These are phyloP conservation scores for Ischnus inquisitorius DNA, from an alignment of 2,888 invertebrate species.

Conservation along the genomic window DNA sequence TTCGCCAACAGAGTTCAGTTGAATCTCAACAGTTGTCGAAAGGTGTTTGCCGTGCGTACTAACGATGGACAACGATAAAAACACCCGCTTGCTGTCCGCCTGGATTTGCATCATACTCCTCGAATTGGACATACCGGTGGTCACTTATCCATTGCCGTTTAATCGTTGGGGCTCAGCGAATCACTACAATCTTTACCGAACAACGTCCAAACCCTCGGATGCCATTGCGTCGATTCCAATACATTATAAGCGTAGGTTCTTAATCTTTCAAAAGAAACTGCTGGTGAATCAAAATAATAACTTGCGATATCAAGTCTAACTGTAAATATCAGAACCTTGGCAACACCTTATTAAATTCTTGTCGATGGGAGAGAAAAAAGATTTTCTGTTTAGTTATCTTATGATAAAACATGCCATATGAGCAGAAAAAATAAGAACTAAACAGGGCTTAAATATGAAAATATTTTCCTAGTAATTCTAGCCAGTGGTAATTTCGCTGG, in stretches of 20 bases:
- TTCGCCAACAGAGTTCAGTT: slow-evolving; percentile 39
- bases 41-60: neutral
- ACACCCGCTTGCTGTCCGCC: neutral
- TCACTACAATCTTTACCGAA: neutral
- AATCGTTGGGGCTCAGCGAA: slow-evolving; percentile 10
- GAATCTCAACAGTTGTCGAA: neutral
- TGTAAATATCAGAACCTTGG: too few relatives aligned
- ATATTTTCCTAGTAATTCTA: too few relatives aligned
- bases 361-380: too few relatives aligned
- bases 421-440: too few relatives aligned
- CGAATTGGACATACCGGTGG: slow-evolving; percentile 8
- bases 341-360: too few relatives aligned
- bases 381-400: too few relatives aligned
- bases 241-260: slow-evolving; percentile 41
- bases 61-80: slow-evolving; percentile 35
- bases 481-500: too few relatives aligned
- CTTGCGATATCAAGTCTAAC: too few relatives aligned
- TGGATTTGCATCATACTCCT: slow-evolving; percentile 15
- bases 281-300: too few relatives aligned
- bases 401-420: too few relatives aligned
- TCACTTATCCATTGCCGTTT: slow-evolving; percentile 17
- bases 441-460: too few relatives aligned
- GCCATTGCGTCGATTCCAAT: slow-evolving; percentile 15
- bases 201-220: neutral
- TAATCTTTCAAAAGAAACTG: neutral